Evolutionary conservation across 2,113 vertebrate genomes (phyloP).

Genomic region (Narcine bancroftii): DNA sequence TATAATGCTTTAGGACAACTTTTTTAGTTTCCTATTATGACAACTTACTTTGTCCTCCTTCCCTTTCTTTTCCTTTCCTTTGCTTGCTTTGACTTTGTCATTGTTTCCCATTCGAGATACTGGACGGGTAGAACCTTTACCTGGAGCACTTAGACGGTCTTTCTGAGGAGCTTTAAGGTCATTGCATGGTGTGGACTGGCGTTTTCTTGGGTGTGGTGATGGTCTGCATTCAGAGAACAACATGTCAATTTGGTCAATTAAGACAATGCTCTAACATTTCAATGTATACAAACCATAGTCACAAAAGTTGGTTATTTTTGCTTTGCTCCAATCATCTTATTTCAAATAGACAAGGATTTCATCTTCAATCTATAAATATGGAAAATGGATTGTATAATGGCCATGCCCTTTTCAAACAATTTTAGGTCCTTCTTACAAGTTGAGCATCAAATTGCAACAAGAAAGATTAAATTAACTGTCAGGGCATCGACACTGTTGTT

Average conservation of each 20-base stretch:
- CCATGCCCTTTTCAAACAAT: too few species aligned
- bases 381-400: too few species aligned
- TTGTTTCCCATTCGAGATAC: conserved; percentile 63
- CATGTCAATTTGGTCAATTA: not conserved
- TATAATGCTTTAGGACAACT: not conserved
- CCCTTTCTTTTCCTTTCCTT: conserved; percentile 76
- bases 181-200: conserved; percentile 63
- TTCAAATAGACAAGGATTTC: not conserved
- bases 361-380: not conserved
- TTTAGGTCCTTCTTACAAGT: too few species aligned
- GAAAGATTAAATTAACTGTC: too few species aligned
- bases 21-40: not conserved
- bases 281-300: not conserved
- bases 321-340: not conserved
- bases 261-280: not conserved
- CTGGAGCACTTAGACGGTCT: conserved; percentile 64
- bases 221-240: conserved; percentile 50
- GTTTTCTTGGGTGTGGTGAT: conserved; percentile 69
- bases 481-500: too few species aligned
- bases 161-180: conserved; percentile 67
- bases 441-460: too few species aligned
- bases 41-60: conserved; percentile 82
- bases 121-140: conserved; percentile 64
- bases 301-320: not conserved
- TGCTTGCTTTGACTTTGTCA: conserved; percentile 66